These are phyloP conservation scores for Channallabes apus DNA, from an alignment of 2,797 vertebrate species.

Conservation along the genomic window DNA sequence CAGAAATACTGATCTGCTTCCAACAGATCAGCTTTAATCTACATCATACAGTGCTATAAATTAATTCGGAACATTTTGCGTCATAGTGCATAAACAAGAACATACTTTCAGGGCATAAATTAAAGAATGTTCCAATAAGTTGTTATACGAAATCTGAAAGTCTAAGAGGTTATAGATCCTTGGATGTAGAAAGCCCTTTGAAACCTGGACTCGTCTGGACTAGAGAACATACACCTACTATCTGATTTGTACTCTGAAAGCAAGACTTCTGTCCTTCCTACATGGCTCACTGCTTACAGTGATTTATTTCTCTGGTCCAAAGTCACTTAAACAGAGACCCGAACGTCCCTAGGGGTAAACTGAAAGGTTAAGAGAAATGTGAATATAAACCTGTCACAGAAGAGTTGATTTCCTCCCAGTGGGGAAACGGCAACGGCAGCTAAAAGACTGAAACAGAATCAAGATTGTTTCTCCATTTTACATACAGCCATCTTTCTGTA, in stretches of 20 bases:
- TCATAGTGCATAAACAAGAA: not conserved
- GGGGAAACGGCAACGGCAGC: constrained; percentile 1
- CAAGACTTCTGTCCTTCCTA: not conserved
- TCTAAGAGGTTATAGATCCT: not conserved
- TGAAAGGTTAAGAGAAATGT: constrained; percentile 22
- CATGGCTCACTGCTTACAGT: constrained; percentile 28
- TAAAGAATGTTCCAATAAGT: not conserved
- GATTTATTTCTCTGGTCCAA: constrained; percentile 25
- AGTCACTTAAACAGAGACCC: constrained; percentile 18
- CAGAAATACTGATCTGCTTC: constrained; percentile 4
- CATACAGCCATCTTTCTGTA: constrained; percentile 5
- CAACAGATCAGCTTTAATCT: not conserved
- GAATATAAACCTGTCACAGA: constrained; percentile 28
- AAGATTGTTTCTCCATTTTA: constrained; percentile 20
- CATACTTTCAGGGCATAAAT: not conserved
- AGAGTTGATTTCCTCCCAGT: constrained; percentile 19
- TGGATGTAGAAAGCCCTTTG: not conserved
- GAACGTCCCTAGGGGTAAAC: not conserved
- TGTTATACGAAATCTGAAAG: not conserved
- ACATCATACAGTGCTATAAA: not conserved
- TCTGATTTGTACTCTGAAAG: constrained; percentile 29
- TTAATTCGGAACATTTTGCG: not conserved
- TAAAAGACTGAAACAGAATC: constrained; percentile 11
- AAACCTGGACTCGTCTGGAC: constrained; percentile 23
- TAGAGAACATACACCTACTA: not conserved